Evolutionary conservation across 2,113 vertebrate species (phyloP).

Genomic region (Gadus chalcogrammus): DNA sequence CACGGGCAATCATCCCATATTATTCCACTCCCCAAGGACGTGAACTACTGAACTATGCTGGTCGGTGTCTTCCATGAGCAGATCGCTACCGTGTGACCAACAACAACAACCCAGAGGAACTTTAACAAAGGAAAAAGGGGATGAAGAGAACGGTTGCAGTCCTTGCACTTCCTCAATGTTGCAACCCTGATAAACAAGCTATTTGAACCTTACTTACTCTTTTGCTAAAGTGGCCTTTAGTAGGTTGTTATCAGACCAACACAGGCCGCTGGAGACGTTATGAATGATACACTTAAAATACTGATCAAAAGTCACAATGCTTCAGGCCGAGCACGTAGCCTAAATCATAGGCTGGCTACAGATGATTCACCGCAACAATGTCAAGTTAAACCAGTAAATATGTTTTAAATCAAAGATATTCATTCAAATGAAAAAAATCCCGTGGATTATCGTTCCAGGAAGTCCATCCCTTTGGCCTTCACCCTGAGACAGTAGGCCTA

Average conservation of each 20-base stretch:
- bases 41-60: constrained; percentile 26
- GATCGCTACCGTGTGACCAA: constrained; percentile 12
- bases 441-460: too few relatives aligned
- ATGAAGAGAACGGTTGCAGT: too few relatives aligned
- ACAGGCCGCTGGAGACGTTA: too few relatives aligned
- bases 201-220: too few relatives aligned
- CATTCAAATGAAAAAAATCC: neutral
- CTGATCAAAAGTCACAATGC: neutral
- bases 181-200: too few relatives aligned
- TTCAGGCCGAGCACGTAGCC: neutral
- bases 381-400: neutral
- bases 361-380: neutral
- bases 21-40: constrained; percentile 33
- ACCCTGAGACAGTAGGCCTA: too few relatives aligned
- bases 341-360: neutral
- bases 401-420: neutral
- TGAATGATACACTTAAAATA: too few relatives aligned
- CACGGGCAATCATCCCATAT: constrained; percentile 49
- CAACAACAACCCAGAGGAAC: constrained; percentile 1
- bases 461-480: too few relatives aligned
- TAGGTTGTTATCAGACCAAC: too few relatives aligned
- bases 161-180: too few relatives aligned
- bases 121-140: neutral
- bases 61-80: constrained; percentile 23
- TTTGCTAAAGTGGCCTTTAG: too few relatives aligned